Evolutionary conservation across 2,888 invertebrate genomes (phyloP), one percentile per base, ranked within the genome.

Genomic region (Beris morrisii): DNA sequence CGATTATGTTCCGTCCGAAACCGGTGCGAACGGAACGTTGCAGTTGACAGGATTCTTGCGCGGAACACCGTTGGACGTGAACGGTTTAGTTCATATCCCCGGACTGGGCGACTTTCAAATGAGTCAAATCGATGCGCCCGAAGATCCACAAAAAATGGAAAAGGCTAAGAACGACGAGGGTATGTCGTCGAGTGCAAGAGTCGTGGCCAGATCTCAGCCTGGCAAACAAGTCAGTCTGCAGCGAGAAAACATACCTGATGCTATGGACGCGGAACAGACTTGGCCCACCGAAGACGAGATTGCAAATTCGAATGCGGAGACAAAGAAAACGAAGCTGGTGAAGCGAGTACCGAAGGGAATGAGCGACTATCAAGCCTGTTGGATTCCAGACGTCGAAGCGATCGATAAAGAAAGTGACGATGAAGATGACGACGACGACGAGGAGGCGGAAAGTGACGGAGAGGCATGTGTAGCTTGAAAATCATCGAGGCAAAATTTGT

Each of bases 281-380:
- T 97, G 95, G 95, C 97, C 97, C 0, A 95, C 95, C 13, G 90
- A 91, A 71, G 94, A 96, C 75, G 96, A 97, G 81, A 85, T 95
- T 69, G 85, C 86, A 70, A 85, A 88, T 72, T 89, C 92, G 12
- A 88, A 79, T 66, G 73, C 74, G 56, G 79, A 80, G 66, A 77
- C 77, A 0, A 87, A 86, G 72, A 87, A 86, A 73, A 84, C 83
- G 59, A 90, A 88, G 78, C 82, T 88, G 5, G 88, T 95, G 15
- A 92, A 91, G 75, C 84, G 84, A 71, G 89, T 97, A 9, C 97
- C 97, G 0, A 95, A 94, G 81, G 98, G 98, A 32, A 97, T 95
- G 82, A 97, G 97, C 4, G 93, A 93, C 65, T 99, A 99, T 79
- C 98, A 99, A 82, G 95, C 97, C 3, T 92, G 95, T 55, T 94